Evolutionary conservation across 2,888 invertebrate genomes (phyloP), one percentile per base, ranked within the genome.

Genomic region (Cheilosia variabilis): DNA sequence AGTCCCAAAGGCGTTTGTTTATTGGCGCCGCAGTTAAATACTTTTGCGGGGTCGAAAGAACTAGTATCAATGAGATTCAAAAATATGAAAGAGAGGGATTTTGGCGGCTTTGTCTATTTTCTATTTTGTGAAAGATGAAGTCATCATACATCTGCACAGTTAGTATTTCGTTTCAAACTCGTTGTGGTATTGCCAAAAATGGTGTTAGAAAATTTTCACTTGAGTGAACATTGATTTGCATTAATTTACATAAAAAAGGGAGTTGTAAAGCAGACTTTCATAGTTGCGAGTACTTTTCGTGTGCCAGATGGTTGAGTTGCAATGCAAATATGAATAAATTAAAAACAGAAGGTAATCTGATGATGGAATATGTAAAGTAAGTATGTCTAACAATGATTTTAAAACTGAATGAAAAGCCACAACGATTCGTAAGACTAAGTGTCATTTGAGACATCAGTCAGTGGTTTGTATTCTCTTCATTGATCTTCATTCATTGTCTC

Each of bases 201-300:
- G 50, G 24, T 60, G 63, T 15, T 60, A 7, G 22, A 41, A 63
- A 63, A 69, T 65, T 75, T 53, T 47, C 69, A 79, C 58, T 79
- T 34, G 52, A 84, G 53, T 47, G 69, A 69, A 50, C 58, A 37
- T 17, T 13, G 73, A 65, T 79, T 75, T 75, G 69, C 79, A 79
- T 83, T 63, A 22, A 83, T 83, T 83, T 73, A 19, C 83, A 83
- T 83, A 19, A 52, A 45, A 57, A 27, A 65, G 47, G 57, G 24
- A 17, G 37, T 43, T 65, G 75, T 72, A 68, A 72, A 62, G 62
- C 68, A 73, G 47, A 50, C 24, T 13, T 3, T 3, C 10, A 13
- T 3, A 13, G 13, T 13, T 17, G 63, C 24, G 22, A 34, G 24
- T 43, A 15, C 24, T 41, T 72, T 73, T 31, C 6, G 47, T 45